These are phyloP conservation scores for Pantelozetes paolii DNA, from an alignment of 2,888 invertebrate genomes.

Conservation along the genomic window DNA sequence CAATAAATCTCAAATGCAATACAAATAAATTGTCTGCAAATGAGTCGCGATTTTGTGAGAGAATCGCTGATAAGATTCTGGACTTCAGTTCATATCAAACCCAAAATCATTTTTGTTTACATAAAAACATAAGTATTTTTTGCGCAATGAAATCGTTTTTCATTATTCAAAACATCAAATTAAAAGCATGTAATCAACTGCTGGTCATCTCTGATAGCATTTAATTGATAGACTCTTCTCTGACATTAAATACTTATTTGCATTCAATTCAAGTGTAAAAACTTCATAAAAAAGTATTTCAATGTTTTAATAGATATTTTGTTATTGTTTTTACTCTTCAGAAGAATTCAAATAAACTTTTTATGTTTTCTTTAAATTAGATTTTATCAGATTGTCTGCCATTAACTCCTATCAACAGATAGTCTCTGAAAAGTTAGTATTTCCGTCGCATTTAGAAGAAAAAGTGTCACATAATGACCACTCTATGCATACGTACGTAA, in stretches of 20 bases:
- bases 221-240: background rate
- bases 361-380: no score
- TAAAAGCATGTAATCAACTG: background rate
- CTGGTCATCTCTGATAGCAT: background rate
- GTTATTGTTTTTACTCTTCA: no score
- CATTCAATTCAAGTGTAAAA: background rate
- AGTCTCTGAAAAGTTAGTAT: no score
- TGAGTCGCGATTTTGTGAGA: background rate
- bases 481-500: no score
- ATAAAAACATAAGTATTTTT: background rate
- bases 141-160: background rate
- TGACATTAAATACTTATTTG: background rate
- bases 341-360: no score
- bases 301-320: background rate
- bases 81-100: background rate
- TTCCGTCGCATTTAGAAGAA: no score
- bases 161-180: background rate
- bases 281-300: background rate
- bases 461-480: no score
- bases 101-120: background rate
- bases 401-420: no score
- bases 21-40: conserved; percentile 26
- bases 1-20: conserved; percentile 18
- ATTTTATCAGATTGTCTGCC: no score
- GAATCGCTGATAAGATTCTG: background rate